phyloP scores from a whole-genome alignment of 2,888 invertebrate genomes.

The Oligia fasciuncula region DNA sequence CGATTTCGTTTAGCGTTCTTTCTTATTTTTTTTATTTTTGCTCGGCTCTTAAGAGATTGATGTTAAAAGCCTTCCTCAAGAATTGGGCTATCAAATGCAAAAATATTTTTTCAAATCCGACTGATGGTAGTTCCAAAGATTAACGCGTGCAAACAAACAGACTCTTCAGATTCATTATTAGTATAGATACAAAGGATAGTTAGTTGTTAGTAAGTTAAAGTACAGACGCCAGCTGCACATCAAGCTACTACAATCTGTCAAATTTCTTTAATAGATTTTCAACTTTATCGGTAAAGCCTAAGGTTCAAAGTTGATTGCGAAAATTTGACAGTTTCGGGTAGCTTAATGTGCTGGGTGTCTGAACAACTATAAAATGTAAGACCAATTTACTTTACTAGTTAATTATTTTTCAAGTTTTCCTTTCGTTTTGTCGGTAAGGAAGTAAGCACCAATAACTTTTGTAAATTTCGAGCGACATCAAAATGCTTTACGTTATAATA shows the following conservation, averaged over 20 bases:
- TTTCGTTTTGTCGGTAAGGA: not conserved
- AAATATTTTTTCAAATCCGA: not conserved
- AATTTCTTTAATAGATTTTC: too few relatives aligned
- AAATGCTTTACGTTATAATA: conserved; percentile 9
- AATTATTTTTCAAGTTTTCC: not conserved
- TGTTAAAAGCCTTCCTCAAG: not conserved
- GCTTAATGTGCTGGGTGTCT: too few relatives aligned
- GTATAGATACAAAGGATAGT: not conserved
- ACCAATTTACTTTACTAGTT: not conserved
- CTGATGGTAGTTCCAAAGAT: not conserved
- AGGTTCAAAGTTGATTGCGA: too few relatives aligned
- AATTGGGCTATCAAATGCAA: not conserved
- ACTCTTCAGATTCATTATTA: not conserved
- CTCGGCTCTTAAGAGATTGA: not conserved
- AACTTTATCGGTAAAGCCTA: too few relatives aligned
- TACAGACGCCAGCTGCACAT: too few relatives aligned
- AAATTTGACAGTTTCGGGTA: too few relatives aligned
- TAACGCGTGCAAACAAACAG: not conserved
- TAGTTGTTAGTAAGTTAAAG: not conserved
- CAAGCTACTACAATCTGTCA: too few relatives aligned
- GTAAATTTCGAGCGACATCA: conserved; percentile 10
- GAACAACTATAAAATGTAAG: not conserved
- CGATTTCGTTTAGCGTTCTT: not conserved
- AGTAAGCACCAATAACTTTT: conserved; percentile 8
- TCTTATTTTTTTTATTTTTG: not conserved